Evolutionary conservation across 2,888 invertebrate species (phyloP).

Genomic region (Melinaea marsaeus): DNA sequence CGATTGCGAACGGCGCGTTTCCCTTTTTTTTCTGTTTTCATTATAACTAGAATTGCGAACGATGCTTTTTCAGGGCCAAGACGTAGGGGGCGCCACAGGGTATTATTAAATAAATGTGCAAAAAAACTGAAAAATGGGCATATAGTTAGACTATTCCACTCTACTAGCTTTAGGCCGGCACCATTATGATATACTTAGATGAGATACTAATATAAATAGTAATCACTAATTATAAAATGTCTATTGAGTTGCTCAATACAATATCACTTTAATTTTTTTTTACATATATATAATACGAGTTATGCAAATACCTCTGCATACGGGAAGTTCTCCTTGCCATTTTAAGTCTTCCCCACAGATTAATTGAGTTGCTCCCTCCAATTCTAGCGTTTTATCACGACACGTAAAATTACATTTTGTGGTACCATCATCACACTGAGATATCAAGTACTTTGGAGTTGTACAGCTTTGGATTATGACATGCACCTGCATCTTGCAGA

Average conservation of each 20-base stretch:
- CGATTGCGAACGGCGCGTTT: no score
- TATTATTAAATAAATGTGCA: no score
- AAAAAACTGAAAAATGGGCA: no score
- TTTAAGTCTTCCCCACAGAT: slow-evolving; percentile 51
- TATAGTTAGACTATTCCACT: no score
- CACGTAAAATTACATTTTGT: slow-evolving; percentile 63
- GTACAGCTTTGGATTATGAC: slow-evolving; percentile 63
- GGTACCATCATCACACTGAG: slow-evolving; percentile 50
- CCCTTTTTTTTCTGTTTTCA: no score
- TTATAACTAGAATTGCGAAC: no score
- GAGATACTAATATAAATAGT: no score
- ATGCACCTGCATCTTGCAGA: slow-evolving; percentile 67
- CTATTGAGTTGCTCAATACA: neutral
- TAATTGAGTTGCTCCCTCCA: slow-evolving; percentile 47
- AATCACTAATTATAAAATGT: neutral
- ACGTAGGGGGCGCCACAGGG: no score
- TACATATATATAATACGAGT: neutral
- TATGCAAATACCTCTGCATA: slow-evolving; percentile 50
- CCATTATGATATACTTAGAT: no score
- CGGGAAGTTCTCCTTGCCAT: slow-evolving; percentile 61
- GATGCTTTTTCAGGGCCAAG: no score
- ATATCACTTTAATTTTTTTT: neutral
- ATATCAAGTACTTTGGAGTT: slow-evolving; percentile 53
- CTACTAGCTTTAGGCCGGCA: no score
- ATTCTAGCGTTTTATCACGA: slow-evolving; percentile 46